phyloP scores from a whole-genome alignment of 2,888 invertebrate species.

The Caradrina clavipalpis region DNA sequence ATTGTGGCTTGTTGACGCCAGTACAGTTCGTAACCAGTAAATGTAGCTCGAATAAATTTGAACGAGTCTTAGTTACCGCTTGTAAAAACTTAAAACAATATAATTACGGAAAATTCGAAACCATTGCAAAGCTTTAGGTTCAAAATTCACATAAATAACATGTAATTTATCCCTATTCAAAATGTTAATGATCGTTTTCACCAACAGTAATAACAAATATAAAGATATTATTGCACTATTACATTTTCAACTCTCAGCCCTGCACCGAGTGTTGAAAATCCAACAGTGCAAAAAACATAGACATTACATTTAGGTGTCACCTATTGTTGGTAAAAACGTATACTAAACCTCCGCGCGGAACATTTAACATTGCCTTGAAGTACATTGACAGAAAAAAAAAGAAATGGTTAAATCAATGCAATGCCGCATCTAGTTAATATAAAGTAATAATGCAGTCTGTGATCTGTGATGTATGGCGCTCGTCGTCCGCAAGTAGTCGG shows the following conservation, averaged over 20 bases:
- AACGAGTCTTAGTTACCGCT: background rate
- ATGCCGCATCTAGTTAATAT: conserved; percentile 1
- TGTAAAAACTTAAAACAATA: too few relatives aligned
- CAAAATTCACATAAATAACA: background rate
- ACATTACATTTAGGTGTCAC: background rate
- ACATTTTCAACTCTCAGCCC: background rate
- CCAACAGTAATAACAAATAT: background rate
- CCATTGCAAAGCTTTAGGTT: background rate
- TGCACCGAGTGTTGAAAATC: background rate
- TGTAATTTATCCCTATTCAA: too few relatives aligned
- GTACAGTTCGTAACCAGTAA: background rate
- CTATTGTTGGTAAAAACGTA: too few relatives aligned
- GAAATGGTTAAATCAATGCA: too few relatives aligned
- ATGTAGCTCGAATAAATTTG: background rate
- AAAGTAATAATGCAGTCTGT: conserved; percentile 4
- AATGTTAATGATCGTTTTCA: too few relatives aligned
- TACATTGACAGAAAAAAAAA: background rate
- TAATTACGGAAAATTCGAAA: background rate
- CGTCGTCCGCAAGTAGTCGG: conserved; percentile 20
- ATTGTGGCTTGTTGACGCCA: background rate
- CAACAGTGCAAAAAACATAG: background rate
- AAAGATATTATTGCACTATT: background rate
- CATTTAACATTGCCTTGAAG: too few relatives aligned
- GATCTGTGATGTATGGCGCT: conserved; percentile 18
- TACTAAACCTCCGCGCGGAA: background rate